A percentile compares a stretch with the other conserved stretches of the same genome.
Conservation (phyloP, 2,797 vertebrate genomes). For the Setipinna tenuifilis region DNA sequence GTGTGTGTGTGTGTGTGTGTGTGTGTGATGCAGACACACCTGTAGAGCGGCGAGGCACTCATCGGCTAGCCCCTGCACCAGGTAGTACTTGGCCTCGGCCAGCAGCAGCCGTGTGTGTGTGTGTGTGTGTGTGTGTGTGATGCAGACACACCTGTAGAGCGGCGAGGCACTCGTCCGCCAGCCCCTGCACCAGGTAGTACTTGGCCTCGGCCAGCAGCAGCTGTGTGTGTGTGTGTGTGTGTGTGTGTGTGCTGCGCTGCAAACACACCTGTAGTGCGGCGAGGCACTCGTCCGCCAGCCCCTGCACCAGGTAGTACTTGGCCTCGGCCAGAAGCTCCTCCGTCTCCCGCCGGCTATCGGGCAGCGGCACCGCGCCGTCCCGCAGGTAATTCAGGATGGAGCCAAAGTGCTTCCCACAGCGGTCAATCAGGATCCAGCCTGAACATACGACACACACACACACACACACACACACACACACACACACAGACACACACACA, state of each 20-base stretch:
- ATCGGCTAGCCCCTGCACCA: no score
- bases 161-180: conserved; percentile 94
- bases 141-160: no score
- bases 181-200: conserved; percentile 97
- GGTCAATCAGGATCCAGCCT: conserved; percentile 99
- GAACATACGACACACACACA: not conserved
- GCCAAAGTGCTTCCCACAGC: conserved; percentile 97
- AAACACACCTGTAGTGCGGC: conserved; percentile 68
- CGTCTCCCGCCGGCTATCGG: conserved; percentile 91
- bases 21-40: no score
- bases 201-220: conserved; percentile 97
- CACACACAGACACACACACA: no score
- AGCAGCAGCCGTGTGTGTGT: no score
- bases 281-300: conserved; percentile 93
- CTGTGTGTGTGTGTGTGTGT: no score
- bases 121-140: no score
- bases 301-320: conserved; percentile 98
- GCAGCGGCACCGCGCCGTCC: conserved; percentile 92
- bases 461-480: no score
- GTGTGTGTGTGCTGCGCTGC: no score
- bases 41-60: no score
- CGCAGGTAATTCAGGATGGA: conserved; percentile 96
- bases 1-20: no score
- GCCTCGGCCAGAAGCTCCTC: conserved; percentile 96
- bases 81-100: no score